Evolutionary conservation across 2,888 invertebrate genomes (phyloP).

Genomic region (Pilophorus perplexus): DNA sequence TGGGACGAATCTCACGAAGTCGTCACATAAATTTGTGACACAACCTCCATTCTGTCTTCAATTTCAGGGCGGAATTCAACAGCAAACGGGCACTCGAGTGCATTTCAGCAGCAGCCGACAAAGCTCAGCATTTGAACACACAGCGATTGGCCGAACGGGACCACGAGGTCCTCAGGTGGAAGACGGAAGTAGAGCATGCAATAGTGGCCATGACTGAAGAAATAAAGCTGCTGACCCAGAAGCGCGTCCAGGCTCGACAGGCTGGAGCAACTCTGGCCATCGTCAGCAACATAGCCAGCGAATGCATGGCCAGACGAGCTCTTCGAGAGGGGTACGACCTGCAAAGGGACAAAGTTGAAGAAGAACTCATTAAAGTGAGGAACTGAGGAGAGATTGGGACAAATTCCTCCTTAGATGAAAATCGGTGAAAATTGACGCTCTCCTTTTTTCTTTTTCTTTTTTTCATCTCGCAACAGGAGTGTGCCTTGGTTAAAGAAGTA

Average conservation of each 20-base stretch:
- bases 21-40: no score
- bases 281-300: slow-evolving; percentile 41
- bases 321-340: slow-evolving; percentile 60
- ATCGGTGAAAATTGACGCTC: neutral
- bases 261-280: slow-evolving; percentile 58
- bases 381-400: no score
- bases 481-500: slow-evolving; percentile 68
- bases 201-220: slow-evolving; percentile 68
- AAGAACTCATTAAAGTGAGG: slow-evolving; percentile 65
- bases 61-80: slow-evolving; percentile 49
- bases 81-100: slow-evolving; percentile 62
- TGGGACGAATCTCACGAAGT: no score
- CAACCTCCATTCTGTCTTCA: no score
- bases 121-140: slow-evolving; percentile 66
- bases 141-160: slow-evolving; percentile 65
- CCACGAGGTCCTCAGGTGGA: slow-evolving; percentile 70
- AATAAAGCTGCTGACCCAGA: slow-evolving; percentile 65
- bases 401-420: no score
- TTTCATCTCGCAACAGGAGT: slow-evolving; percentile 57
- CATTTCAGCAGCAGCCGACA: slow-evolving; percentile 64
- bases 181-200: slow-evolving; percentile 68
- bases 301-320: slow-evolving; percentile 45
- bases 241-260: slow-evolving; percentile 66
- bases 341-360: slow-evolving; percentile 72
- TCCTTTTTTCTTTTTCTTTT: neutral